Base-by-base conservation (phyloP, 2,797 vertebrate species). In the Iguana delicatissima region DNA sequence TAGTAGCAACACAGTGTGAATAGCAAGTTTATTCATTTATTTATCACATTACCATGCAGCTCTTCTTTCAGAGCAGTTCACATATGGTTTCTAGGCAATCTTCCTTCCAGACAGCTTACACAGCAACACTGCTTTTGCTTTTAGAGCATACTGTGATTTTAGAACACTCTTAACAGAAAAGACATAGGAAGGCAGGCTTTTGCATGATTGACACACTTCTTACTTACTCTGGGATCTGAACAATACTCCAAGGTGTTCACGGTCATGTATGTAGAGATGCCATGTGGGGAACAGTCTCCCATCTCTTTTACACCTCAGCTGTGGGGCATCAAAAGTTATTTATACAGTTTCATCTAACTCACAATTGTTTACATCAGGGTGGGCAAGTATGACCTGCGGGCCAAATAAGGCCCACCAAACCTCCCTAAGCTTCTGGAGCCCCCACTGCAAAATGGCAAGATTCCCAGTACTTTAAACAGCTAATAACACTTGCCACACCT, bases 21-120 rank as follows among this genome's bases (percentile, higher is more conserved):
- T 35, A 85, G 52, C 73, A 84, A 89, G 46, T 67, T 80, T 80
- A 82, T 89, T 74, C 55, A 76, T 84, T 83, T 69, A 89, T 89
- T 62, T 59, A 59, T 64, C 55, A 52, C 55, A 89, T 57, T 18
- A 38, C 35, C 59, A 16, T 73, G n/a, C 46, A 55, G 46, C 64
- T 57, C n/a, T 86, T 76, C 52, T 35, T 57, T 52, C 50, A 74
- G 26, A 76, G 57, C 29, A 84, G 9, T 26, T 14, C 35, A 26
- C 52, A 59, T 82, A 82, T 42, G n/a, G 80, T 88, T 82, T 26
- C 22, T 72, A 74, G 64, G 72, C 81, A 74, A 13, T 38, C 29
- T 26, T 38, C 73, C 38, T 50, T 74, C 29, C 73, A 76, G 52
- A 74, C n/a, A 59, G 29, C 20, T 83, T 62, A 16, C 4, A 77